These are phyloP conservation scores for Lepidurus arcticus DNA, from an alignment of 1,140 invertebrate species.

Conservation along the genomic window DNA sequence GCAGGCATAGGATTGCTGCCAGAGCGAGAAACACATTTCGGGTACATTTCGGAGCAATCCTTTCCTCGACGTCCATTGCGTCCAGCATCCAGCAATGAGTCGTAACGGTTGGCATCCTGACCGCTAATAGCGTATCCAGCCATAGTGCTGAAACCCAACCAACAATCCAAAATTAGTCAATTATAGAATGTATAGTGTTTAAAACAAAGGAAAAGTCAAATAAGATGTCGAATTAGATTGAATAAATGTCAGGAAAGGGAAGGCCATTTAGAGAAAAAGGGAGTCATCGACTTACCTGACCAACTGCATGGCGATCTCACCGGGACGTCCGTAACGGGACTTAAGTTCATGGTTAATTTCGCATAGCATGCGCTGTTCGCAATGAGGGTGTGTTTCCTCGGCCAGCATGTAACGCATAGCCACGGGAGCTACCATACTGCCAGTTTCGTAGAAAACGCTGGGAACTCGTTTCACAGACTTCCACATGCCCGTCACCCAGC, in stretches of 20 bases:
- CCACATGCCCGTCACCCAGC: conserved; percentile 25
- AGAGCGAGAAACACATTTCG: conserved; percentile 33
- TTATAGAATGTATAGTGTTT: background rate
- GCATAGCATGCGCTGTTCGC: conserved; percentile 34
- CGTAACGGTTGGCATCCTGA: conserved; percentile 41
- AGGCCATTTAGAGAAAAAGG: background rate
- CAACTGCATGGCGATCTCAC: conserved; percentile 35
- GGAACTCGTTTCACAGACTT: conserved; percentile 31
- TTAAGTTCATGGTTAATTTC: conserved; percentile 33
- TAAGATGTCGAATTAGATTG: background rate
- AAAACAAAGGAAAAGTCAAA: no score
- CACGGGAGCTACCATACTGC: conserved; percentile 33
- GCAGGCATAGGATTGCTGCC: conserved; percentile 31
- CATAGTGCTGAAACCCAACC: conserved; percentile 25
- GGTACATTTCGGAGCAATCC: conserved; percentile 71
- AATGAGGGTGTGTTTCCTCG: conserved; percentile 35
- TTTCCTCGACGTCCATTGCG: conserved; percentile 72
- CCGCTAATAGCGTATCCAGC: conserved; percentile 35
- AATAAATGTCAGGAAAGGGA: background rate
- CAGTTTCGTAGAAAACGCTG: conserved; percentile 34
- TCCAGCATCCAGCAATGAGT: conserved; percentile 73
- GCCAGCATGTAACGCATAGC: conserved; percentile 34
- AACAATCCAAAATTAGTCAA: background rate
- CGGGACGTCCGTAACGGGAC: conserved; percentile 32
- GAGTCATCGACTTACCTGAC: conserved; percentile 29